Conservation (phyloP, 2,888 invertebrate species). For the Fragum sueziense region DNA sequence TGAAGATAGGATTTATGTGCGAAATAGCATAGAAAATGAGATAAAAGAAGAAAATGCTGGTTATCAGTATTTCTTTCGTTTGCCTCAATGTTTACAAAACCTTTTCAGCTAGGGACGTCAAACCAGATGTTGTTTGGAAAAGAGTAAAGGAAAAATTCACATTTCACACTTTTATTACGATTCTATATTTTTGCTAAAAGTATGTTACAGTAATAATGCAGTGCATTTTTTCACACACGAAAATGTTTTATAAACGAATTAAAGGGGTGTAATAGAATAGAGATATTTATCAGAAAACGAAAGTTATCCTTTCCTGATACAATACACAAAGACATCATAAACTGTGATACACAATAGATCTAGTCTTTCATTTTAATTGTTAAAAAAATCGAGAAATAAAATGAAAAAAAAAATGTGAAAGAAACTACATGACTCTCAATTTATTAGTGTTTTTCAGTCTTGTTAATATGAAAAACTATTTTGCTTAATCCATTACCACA, state of each 20-base stretch:
- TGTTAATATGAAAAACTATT: no score
- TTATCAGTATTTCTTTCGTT: neutral
- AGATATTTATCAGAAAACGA: neutral
- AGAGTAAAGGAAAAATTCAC: neutral
- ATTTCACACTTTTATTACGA: neutral
- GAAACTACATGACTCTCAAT: neutral
- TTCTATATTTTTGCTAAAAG: neutral
- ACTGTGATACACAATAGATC: neutral
- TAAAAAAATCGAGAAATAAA: neutral
- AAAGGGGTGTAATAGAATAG: neutral
- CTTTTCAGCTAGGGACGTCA: neutral
- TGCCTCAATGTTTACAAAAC: neutral
- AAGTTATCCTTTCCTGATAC: no score
- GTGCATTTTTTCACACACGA: neutral
- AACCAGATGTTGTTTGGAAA: no score
- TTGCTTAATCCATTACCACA: neutral
- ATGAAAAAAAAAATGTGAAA: neutral
- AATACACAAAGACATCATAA: no score
- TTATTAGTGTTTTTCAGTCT: no score
- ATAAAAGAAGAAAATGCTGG: neutral
- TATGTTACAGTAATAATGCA: neutral
- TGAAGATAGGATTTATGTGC: neutral
- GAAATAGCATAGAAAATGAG: neutral
- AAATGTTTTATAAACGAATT: neutral
- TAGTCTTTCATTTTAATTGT: neutral